Conservation (phyloP, 1,140 invertebrate genomes). For the Drosophila varians region DNA sequence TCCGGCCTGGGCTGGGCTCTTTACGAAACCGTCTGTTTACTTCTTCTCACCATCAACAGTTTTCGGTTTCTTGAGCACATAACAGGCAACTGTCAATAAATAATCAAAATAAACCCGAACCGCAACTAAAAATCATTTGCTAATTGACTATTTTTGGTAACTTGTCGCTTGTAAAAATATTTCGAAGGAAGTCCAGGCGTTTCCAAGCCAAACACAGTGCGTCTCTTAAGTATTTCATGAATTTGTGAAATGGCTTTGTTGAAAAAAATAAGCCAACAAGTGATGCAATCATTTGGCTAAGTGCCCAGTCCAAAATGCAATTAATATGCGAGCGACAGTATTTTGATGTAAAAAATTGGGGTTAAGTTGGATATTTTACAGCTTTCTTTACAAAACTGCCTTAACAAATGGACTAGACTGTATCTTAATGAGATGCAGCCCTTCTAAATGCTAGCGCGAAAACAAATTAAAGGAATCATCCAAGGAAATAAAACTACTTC, state of each 20-base stretch:
- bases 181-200: constrained; percentile 42
- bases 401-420: constrained; percentile 9
- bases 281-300: constrained; percentile 58
- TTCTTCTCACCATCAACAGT: constrained; percentile 37
- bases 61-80: constrained; percentile 64
- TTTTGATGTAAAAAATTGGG: constrained; percentile 1
- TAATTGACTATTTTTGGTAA: constrained; percentile 77
- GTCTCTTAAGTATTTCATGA: constrained; percentile 55
- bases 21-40: constrained; percentile 38
- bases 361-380: constrained; percentile 12
- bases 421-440: constrained; percentile 29
- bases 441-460: constrained; percentile 4
- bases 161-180: constrained; percentile 73
- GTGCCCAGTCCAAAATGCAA: constrained; percentile 21
- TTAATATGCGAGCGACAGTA: constrained; percentile 12
- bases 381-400: not conserved
- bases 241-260: constrained; percentile 70
- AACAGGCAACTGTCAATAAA: constrained; percentile 78
- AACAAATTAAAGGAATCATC: constrained; percentile 29
- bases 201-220: constrained; percentile 37
- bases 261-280: constrained; percentile 8
- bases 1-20: constrained; percentile 35
- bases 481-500: constrained; percentile 11
- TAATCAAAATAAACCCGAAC: constrained; percentile 76
- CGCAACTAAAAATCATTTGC: constrained; percentile 38